These are phyloP conservation scores for Aurelia aurita DNA, from an alignment of 30 jellyfish, hydroid and myxozoan species.

Conservation along the genomic window DNA sequence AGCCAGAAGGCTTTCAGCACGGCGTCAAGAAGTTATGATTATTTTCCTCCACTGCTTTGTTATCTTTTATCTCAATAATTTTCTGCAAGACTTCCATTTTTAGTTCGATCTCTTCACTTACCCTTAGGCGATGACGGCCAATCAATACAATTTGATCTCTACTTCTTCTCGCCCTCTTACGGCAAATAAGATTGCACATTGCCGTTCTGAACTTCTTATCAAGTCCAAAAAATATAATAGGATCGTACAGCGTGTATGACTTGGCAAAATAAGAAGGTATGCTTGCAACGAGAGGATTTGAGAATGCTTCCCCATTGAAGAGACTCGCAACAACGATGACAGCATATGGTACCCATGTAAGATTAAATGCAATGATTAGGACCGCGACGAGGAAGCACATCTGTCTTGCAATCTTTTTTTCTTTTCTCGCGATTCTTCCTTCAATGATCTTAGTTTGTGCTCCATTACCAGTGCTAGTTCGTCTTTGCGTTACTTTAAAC, in stretches of 20 bases:
- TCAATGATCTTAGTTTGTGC: background rate
- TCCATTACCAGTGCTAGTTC: background rate
- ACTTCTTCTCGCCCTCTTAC: background rate
- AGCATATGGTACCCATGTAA: conserved; percentile 60
- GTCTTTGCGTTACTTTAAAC: background rate
- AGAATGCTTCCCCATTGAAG: conserved; percentile 2
- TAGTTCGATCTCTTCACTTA: too few species aligned
- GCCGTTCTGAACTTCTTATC: conserved; percentile 22
- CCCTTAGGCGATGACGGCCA: too few species aligned
- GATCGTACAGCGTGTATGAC: conserved; percentile 39
- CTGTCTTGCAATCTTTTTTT: background rate
- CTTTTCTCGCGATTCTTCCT: background rate
- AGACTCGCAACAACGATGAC: background rate
- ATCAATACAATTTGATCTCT: too few species aligned
- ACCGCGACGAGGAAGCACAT: conserved; percentile 21
- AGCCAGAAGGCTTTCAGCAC: too few species aligned
- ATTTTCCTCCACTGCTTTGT: too few species aligned
- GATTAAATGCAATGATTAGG: conserved; percentile 22
- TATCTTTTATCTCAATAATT: too few species aligned
- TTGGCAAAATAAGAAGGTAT: conserved; percentile 50
- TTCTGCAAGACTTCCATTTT: too few species aligned
- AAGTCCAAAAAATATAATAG: conserved; percentile 12
- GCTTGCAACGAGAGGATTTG: conserved; percentile 5
- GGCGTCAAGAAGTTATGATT: too few species aligned
- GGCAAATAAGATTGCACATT: background rate